These are phyloP conservation scores for Hirtodrosophila duncani DNA, from an alignment of 2,888 invertebrate species.

Conservation along the genomic window DNA sequence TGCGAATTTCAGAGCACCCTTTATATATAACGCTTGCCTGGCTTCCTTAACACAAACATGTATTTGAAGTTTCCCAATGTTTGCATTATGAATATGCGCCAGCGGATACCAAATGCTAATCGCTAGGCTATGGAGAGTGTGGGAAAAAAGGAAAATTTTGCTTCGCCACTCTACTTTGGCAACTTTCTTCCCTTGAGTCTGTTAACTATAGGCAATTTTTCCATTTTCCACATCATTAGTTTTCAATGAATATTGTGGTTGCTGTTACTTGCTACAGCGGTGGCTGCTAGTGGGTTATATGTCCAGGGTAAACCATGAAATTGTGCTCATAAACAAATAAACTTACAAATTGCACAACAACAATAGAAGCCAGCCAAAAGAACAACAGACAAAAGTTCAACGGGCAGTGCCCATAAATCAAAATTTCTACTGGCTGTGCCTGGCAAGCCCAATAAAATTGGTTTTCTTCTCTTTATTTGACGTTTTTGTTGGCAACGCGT, in stretches of 20 bases:
- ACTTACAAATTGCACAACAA: conserved; percentile 55
- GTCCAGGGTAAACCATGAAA: conserved; percentile 25
- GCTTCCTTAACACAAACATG: no score
- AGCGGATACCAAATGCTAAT: no score
- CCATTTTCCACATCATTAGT: conserved; percentile 70
- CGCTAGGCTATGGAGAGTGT: no score
- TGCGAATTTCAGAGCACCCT: no score
- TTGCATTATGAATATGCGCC: no score
- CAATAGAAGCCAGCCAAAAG: conserved; percentile 4
- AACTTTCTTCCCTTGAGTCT: no score
- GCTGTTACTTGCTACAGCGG: conserved; percentile 10
- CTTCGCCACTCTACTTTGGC: no score
- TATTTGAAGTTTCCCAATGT: no score
- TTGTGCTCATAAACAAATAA: conserved; percentile 59
- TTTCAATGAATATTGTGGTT: conserved; percentile 66
- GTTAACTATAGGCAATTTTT: conserved; percentile 64
- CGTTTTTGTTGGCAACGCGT: conserved; percentile 43
- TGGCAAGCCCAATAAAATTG: conserved; percentile 64
- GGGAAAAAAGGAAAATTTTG: no score
- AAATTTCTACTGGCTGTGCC: conserved; percentile 43
- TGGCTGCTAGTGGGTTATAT: conserved; percentile 44
- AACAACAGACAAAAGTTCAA: conserved; percentile 43
- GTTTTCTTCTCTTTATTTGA: conserved; percentile 66
- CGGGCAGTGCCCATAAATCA: conserved; percentile 66
- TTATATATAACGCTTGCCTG: no score